phyloP scores from a whole-genome alignment of 2,888 invertebrate species.

The Crepidodera aurea region DNA sequence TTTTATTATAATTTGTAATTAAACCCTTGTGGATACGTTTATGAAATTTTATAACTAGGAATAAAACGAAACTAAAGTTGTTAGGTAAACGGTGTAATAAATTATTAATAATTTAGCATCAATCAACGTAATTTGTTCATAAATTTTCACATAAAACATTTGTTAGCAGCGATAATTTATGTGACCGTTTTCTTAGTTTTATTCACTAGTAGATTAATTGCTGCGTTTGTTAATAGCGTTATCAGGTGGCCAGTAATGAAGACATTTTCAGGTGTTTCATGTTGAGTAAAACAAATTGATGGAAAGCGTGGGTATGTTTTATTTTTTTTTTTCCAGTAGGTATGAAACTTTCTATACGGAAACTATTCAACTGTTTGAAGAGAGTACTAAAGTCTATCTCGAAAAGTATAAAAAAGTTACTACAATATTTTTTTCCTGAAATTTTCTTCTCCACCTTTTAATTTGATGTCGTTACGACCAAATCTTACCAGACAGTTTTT shows the following conservation, averaged over 20 bases:
- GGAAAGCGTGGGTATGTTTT: too few relatives aligned
- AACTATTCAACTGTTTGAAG: too few relatives aligned
- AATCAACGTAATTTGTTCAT: conserved; percentile 8
- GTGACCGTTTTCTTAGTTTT: background rate
- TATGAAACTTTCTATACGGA: too few relatives aligned
- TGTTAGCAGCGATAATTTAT: background rate
- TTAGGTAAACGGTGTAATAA: conserved; percentile 9
- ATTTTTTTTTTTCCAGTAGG: background rate
- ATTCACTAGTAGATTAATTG: conserved; percentile 2
- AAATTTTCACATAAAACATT: conserved; percentile 4
- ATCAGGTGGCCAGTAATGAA: background rate
- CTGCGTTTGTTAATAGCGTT: background rate
- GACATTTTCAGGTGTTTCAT: background rate
- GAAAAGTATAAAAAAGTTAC: too few relatives aligned
- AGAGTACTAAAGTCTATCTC: too few relatives aligned
- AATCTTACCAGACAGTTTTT: too few relatives aligned
- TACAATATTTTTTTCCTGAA: too few relatives aligned
- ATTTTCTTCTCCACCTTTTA: too few relatives aligned
- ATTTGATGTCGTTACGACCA: too few relatives aligned
- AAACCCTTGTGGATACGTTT: background rate
- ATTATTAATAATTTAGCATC: conserved; percentile 3
- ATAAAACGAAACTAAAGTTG: background rate
- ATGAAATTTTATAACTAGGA: conserved; percentile 3
- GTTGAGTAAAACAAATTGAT: background rate
- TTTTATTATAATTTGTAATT: too few relatives aligned